A percentile compares a stretch with the other conserved stretches of the same genome.
Conservation (phyloP, 2,888 invertebrate genomes). For the Drosophila histrio region DNA sequence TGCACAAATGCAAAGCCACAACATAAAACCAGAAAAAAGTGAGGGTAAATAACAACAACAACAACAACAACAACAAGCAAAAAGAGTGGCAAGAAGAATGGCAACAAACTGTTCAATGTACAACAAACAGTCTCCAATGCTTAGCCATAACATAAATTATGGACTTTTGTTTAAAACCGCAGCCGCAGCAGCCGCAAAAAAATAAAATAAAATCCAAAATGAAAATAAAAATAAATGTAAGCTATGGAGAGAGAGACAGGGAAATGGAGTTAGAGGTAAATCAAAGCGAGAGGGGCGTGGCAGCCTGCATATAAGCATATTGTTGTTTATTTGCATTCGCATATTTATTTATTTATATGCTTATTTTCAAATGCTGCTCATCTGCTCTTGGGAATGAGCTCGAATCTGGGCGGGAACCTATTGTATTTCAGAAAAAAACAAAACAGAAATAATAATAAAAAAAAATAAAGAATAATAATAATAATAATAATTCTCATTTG, state of each 20-base stretch:
- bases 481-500: slow-evolving; percentile 62
- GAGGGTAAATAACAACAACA: slow-evolving; percentile 34
- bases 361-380: slow-evolving; percentile 51
- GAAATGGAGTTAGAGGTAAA: not conserved
- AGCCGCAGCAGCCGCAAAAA: slow-evolving; percentile 37
- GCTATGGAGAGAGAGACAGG: not conserved
- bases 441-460: slow-evolving; percentile 10
- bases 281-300: not conserved
- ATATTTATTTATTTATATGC: slow-evolving; percentile 58
- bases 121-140: slow-evolving; percentile 41
- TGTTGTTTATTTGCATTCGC: slow-evolving; percentile 48
- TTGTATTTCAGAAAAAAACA: slow-evolving; percentile 27
- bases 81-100: slow-evolving; percentile 32
- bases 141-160: slow-evolving; percentile 75
- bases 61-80: slow-evolving; percentile 5
- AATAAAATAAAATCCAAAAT: slow-evolving; percentile 27
- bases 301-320: slow-evolving; percentile 7
- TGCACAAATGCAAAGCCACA: slow-evolving; percentile 68
- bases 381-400: slow-evolving; percentile 18
- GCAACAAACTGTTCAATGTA: slow-evolving; percentile 41
- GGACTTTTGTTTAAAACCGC: slow-evolving; percentile 73
- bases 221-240: slow-evolving; percentile 35
- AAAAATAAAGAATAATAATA: slow-evolving; percentile 27
- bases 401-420: slow-evolving; percentile 12
- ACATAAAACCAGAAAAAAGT: slow-evolving; percentile 30